Conservation (phyloP, 2,888 invertebrate genomes). For the Euplagia quadripunctaria region DNA sequence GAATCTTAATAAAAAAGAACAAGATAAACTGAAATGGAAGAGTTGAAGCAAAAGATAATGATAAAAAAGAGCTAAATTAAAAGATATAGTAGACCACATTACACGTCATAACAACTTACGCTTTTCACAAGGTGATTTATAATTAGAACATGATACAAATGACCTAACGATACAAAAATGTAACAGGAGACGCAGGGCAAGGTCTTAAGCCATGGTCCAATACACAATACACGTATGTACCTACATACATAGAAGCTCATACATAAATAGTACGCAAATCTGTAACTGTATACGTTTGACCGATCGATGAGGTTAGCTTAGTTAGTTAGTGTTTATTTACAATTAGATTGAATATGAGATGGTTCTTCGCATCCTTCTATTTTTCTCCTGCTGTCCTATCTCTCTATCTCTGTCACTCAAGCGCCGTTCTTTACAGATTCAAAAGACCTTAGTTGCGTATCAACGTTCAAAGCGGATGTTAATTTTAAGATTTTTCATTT, state of each 20-base stretch:
- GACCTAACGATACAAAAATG: slow-evolving; percentile 48
- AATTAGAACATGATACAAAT: slow-evolving; percentile 19
- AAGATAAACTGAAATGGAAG: too few relatives aligned
- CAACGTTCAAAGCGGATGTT: background rate
- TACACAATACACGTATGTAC: slow-evolving; percentile 12
- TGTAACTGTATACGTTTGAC: slow-evolving; percentile 7
- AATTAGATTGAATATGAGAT: background rate
- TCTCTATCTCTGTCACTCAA: too few relatives aligned
- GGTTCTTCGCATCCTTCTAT: background rate
- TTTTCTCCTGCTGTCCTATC: too few relatives aligned
- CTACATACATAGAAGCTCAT: background rate
- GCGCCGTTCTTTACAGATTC: background rate
- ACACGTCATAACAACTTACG: background rate
- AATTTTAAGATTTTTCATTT: too few relatives aligned
- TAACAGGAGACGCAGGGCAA: slow-evolving; percentile 48
- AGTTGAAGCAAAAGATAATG: too few relatives aligned
- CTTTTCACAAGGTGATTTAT: slow-evolving; percentile 3
- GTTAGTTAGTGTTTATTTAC: background rate
- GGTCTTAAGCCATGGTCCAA: slow-evolving; percentile 30
- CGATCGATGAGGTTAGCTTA: background rate
- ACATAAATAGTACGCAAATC: background rate
- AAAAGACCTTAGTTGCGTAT: background rate
- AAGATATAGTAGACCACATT: background rate
- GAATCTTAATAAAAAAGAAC: too few relatives aligned
- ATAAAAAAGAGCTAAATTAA: too few relatives aligned